These are phyloP conservation scores for Mycalesis mineus DNA, from an alignment of 2,888 invertebrate species.

Conservation along the genomic window DNA sequence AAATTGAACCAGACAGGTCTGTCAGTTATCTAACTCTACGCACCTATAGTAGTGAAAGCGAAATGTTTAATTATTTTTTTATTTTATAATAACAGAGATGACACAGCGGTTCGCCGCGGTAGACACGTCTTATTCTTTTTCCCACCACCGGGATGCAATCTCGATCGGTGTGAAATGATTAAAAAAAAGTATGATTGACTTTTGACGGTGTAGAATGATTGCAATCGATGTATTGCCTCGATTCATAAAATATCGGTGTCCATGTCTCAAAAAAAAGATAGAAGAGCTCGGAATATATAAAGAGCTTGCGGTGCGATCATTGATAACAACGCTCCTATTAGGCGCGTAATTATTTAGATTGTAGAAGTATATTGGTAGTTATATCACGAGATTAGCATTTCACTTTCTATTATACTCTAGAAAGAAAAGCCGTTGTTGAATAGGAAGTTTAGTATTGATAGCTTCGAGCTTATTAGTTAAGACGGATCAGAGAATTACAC, in stretches of 20 bases:
- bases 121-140: conserved; percentile 36
- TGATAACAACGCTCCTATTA: conserved; percentile 36
- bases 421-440: conserved; percentile 10
- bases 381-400: conserved; percentile 31
- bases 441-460: conserved; percentile 1
- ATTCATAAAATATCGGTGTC: conserved; percentile 37
- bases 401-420: conserved; percentile 31
- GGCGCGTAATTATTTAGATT: conserved; percentile 31
- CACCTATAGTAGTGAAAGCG: conserved; percentile 69
- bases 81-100: conserved; percentile 60
- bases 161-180: conserved; percentile 46
- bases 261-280: conserved; percentile 30
- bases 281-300: conserved; percentile 29
- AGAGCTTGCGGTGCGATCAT: conserved; percentile 31
- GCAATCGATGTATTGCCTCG: conserved; percentile 31
- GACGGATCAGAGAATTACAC: background rate
- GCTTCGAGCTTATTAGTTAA: background rate
- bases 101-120: conserved; percentile 51
- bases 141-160: conserved; percentile 42
- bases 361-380: conserved; percentile 29
- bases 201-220: conserved; percentile 37
- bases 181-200: conserved; percentile 52
- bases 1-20: conserved; percentile 56
- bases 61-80: conserved; percentile 68
- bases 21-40: conserved; percentile 65